Evolutionary conservation across 2,797 vertebrate species (phyloP).

Genomic region (Bufotes viridis): DNA sequence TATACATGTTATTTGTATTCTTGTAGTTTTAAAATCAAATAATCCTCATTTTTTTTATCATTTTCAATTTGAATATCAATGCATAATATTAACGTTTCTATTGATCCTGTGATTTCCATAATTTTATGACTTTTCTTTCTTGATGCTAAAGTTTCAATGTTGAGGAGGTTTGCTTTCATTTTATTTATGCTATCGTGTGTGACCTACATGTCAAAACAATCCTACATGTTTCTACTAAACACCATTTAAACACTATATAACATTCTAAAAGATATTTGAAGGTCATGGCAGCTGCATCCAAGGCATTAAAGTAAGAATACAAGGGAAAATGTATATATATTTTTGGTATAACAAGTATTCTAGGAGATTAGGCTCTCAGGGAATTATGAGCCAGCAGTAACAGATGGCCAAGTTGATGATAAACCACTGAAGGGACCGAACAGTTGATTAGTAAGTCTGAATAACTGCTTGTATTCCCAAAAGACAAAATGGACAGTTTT

Average conservation of each 20-base stretch:
- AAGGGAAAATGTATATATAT: not conserved
- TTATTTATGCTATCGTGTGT: too few relatives aligned
- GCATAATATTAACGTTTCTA: too few relatives aligned
- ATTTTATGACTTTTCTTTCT: too few relatives aligned
- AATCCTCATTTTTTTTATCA: too few relatives aligned
- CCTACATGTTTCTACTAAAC: not conserved
- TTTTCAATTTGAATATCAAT: too few relatives aligned
- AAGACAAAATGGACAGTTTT: conserved; percentile 56
- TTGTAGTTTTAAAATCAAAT: too few relatives aligned
- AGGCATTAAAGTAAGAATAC: not conserved
- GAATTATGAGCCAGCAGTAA: conserved; percentile 63
- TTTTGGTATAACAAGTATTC: conserved; percentile 62
- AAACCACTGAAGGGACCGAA: conserved; percentile 60
- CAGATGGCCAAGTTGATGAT: conserved; percentile 66
- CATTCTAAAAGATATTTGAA: not conserved
- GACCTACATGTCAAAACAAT: too few relatives aligned
- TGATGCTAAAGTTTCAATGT: too few relatives aligned
- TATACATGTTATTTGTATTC: too few relatives aligned
- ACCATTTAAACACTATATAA: not conserved
- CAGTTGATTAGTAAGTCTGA: conserved; percentile 63
- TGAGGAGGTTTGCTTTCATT: too few relatives aligned
- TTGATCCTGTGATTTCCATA: too few relatives aligned
- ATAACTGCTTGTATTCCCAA: conserved; percentile 53
- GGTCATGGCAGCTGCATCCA: conserved; percentile 16
- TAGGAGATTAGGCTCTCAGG: conserved; percentile 62